Base-by-base conservation (phyloP, 2,797 vertebrate species). In the Melopsittacus undulatus region DNA sequence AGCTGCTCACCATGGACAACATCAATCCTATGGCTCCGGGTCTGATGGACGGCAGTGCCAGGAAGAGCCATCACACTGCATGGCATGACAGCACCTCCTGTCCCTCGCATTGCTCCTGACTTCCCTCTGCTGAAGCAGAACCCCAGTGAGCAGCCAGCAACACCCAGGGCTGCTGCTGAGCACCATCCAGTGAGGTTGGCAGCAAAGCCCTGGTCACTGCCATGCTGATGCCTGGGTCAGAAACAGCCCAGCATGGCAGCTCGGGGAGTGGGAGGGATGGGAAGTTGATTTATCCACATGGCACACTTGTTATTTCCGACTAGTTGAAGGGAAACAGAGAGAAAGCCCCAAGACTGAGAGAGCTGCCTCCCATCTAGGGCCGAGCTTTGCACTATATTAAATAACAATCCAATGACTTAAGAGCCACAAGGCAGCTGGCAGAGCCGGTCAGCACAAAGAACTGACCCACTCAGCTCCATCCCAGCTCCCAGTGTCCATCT, bases 341-440 rank as follows among this genome's bases (percentile, higher is more conserved):
- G 74, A 24, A 63, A 91, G 24, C 11, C 22, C 81, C 3, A 6
- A 63, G 87, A 32, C 1, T 83, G 32, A 21, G 69, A 49, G 76
- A 57, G 74, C 20, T 0, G 10, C 59, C 38, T 19, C 8, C 51
- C 1, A 3, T 1, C 67, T 3, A 34, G 27, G 3, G 4, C 74
- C 1, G 30, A 5, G 4, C 49, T 51, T 40, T 30, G 34, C 13
- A 59, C 30, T 14, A 1, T 11, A 8, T 26, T 70, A 36, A 86
- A 68, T 18, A 82, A 82, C 68, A 74, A 5, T 4, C 46, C 77
- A 5, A 63, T 62, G 21, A 81, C 89, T 74, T 22, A 32, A 7
- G 19, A 61, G 80, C 63, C 0, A 0, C 1, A 3, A 19, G 69
- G 78, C 30, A 69, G 82, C 64, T 21, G 1, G 0, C 0, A 11